Evolutionary conservation across 1,140 invertebrate genomes (phyloP).

Genomic region (Heliconius eleuchia): DNA sequence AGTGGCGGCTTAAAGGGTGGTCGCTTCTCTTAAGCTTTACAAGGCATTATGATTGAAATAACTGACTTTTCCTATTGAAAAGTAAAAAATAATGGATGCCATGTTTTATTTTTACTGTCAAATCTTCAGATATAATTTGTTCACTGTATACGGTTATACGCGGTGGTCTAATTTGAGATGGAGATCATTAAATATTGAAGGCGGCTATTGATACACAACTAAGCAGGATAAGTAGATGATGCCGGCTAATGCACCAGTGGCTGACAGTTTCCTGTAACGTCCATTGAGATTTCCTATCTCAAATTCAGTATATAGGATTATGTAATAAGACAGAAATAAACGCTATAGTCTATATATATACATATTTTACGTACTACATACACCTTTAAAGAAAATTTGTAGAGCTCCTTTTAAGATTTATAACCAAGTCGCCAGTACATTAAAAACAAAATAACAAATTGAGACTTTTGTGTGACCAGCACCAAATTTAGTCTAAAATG

Average conservation of each 20-base stretch:
- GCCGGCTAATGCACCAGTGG: conserved; percentile 52
- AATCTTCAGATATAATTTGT: neutral
- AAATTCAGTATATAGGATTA: conserved; percentile 1
- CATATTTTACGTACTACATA: neutral
- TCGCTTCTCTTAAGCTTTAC: too few relatives aligned
- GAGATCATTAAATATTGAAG: conserved; percentile 68
- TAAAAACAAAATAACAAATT: neutral
- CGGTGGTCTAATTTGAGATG: conserved; percentile 60
- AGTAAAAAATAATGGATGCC: too few relatives aligned
- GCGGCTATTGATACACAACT: conserved; percentile 40
- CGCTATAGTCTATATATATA: too few relatives aligned
- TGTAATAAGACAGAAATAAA: neutral
- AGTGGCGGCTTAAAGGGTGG: too few relatives aligned
- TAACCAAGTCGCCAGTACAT: neutral
- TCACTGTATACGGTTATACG: neutral
- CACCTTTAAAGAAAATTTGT: neutral
- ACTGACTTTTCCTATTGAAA: too few relatives aligned
- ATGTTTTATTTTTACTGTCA: neutral
- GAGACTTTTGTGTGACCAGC: neutral
- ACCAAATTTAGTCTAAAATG: conserved; percentile 38
- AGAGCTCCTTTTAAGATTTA: neutral
- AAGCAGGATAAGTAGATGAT: conserved; percentile 43
- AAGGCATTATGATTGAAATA: too few relatives aligned
- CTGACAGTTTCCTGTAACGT: conserved; percentile 21
- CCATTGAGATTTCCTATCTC: conserved; percentile 24